These are phyloP conservation scores for Poeciliopsis presidionis DNA, from an alignment of 2,797 vertebrate genomes.

Conservation along the genomic window DNA sequence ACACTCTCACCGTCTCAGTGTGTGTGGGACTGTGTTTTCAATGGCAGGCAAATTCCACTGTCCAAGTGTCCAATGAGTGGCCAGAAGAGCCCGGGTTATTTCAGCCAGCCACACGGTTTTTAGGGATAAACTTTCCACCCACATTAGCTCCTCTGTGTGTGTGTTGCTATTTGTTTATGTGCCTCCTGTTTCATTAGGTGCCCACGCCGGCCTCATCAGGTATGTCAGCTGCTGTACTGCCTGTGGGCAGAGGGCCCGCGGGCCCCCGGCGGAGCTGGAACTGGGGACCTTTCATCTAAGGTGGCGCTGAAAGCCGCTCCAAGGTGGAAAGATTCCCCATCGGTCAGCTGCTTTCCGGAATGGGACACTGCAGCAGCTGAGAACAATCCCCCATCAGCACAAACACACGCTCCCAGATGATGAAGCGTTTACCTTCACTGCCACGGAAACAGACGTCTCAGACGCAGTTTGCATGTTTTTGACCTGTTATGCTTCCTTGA, in stretches of 20 bases:
- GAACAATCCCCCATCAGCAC: conserved; percentile 35
- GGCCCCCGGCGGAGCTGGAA: conserved; percentile 39
- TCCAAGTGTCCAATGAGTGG: conserved; percentile 49
- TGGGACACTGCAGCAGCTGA: conserved; percentile 56
- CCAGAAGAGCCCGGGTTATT: conserved; percentile 57
- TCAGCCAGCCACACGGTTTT: conserved; percentile 68
- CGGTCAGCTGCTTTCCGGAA: conserved; percentile 68
- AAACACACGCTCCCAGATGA: conserved; percentile 14
- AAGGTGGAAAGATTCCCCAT: conserved; percentile 73
- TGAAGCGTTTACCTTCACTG: conserved; percentile 24
- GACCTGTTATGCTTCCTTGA: too few relatives aligned
- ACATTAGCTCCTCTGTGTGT: conserved; percentile 51
- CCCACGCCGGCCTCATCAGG: conserved; percentile 60
- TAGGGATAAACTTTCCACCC: conserved; percentile 76
- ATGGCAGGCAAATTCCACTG: conserved; percentile 53
- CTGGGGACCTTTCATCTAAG: conserved; percentile 72
- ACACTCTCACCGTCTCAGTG: conserved; percentile 38
- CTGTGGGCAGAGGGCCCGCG: conserved; percentile 47
- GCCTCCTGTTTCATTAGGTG: conserved; percentile 61
- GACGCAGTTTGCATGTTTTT: conserved; percentile 1
- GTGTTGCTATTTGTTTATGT: conserved; percentile 56
- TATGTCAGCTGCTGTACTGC: conserved; percentile 75
- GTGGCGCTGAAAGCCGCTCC: conserved; percentile 72
- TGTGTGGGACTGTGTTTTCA: conserved; percentile 46
- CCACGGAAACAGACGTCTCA: neutral